A percentile compares a stretch with the other conserved stretches of the same genome.
These are phyloP conservation scores for Cheilosia variabilis DNA, from an alignment of 2,888 invertebrate genomes.

Conservation along the genomic window DNA sequence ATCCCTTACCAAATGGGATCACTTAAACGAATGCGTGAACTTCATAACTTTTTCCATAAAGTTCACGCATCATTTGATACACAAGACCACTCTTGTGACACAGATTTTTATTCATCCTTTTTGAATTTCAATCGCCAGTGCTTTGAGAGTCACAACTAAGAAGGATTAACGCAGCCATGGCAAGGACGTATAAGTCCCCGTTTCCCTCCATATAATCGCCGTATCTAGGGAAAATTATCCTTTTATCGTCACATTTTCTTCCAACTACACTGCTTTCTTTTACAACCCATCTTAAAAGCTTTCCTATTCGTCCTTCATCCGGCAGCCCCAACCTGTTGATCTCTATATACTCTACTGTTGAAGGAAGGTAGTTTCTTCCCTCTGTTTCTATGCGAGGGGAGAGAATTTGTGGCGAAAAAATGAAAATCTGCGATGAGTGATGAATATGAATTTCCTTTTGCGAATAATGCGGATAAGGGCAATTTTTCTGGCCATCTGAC, in stretches of 20 bases:
- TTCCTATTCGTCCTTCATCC: slow-evolving; percentile 50
- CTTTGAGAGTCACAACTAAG: slow-evolving; percentile 57
- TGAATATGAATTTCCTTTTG: slow-evolving; percentile 74
- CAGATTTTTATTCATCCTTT: slow-evolving; percentile 62
- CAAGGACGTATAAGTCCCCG: slow-evolving; percentile 50
- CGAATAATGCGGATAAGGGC: slow-evolving; percentile 73
- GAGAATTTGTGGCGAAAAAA: slow-evolving; percentile 2
- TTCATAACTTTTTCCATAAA: slow-evolving; percentile 69
- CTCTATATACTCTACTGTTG: slow-evolving; percentile 25
- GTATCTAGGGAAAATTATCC: slow-evolving; percentile 75
- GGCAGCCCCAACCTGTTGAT: slow-evolving; percentile 65
- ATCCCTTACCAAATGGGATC: slow-evolving; percentile 54
- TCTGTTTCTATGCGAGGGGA: slow-evolving; percentile 13
- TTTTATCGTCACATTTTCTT: slow-evolving; percentile 71
- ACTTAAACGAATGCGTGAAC: slow-evolving; percentile 50
- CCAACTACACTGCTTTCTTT: slow-evolving; percentile 35
- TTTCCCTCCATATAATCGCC: slow-evolving; percentile 61
- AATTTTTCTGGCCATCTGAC: slow-evolving; percentile 73
- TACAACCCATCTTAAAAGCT: slow-evolving; percentile 67
- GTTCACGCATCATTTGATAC: slow-evolving; percentile 66
- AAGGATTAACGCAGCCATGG: slow-evolving; percentile 67
- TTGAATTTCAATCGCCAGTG: slow-evolving; percentile 65
- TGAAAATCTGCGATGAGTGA: slow-evolving; percentile 65
- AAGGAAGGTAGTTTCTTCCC: slow-evolving; percentile 62
- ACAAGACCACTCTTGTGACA: slow-evolving; percentile 58